Percentiles rank a stretch among this genome's conserved stretches.
phyloP scores from a whole-genome alignment of 1,140 invertebrate genomes.

The Maconellicoccus hirsutus region DNA sequence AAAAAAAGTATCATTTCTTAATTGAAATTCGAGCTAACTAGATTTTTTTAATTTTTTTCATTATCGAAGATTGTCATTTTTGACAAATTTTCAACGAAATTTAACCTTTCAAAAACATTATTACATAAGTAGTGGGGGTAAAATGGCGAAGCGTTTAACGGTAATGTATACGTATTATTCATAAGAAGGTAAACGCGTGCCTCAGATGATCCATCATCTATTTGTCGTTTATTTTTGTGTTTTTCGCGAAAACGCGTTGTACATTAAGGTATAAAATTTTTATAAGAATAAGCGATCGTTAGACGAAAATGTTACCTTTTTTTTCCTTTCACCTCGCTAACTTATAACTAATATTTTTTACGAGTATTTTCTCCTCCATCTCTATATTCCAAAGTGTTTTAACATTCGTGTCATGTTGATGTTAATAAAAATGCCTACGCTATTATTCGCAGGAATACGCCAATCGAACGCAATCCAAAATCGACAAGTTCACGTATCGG shows the following conservation, averaged over 20 bases:
- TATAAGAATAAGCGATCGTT: slow-evolving; percentile 4
- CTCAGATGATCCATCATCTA: slow-evolving; percentile 2
- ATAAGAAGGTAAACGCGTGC: not conserved
- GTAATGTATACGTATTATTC: slow-evolving; percentile 5
- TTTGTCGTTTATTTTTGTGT: slow-evolving; percentile 9
- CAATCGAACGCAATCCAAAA: no score
- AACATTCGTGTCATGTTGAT: no score
- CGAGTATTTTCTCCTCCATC: not conserved
- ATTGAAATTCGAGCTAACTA: not conserved
- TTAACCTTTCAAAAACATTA: not conserved
- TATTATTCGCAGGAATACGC: no score
- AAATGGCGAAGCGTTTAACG: not conserved
- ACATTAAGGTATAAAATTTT: not conserved
- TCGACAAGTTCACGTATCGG: not conserved
- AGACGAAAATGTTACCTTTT: not conserved
- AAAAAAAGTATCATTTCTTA: not conserved
- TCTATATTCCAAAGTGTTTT: no score
- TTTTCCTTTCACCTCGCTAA: not conserved
- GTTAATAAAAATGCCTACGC: no score
- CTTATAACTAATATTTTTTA: not conserved
- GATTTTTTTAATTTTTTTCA: not conserved
- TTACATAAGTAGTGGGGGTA: not conserved
- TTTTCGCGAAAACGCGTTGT: not conserved
- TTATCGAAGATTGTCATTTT: not conserved
- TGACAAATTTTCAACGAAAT: not conserved